Base-by-base conservation (phyloP, 2,797 vertebrate genomes). In the Limosa lapponica region DNA sequence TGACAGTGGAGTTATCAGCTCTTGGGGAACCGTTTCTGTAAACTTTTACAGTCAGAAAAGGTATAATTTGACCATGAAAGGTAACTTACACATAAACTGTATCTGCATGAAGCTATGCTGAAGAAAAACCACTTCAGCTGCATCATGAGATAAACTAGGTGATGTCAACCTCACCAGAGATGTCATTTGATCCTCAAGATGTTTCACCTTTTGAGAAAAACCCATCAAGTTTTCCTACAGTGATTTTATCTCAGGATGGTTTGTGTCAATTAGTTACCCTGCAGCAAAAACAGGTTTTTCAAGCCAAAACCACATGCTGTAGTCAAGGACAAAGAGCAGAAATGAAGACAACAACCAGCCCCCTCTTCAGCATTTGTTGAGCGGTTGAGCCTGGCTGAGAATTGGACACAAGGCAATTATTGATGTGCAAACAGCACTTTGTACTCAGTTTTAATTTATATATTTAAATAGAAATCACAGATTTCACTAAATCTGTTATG, bases 391-490 rank as follows among this genome's bases (percentile, higher is more conserved):
- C 41, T 43, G 43, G 43, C 58, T 85, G 71, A 67, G 41, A 32
- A 52, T 22, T 0, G 1, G 67, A 79, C 55, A 87, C 59, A 67
- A 89, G 19, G 87, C 65, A 91, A 89, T 80, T 91, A 92, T 7
- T 87, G 48, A 85, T 70, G 57, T 80, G 84, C 71, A 91, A 95
- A 95, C 39, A 87, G 55, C 67, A 66, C 59, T 96, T 58, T 84
- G 55, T 51, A 79, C 78, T 57, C 46, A 27, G 36, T 64, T 93
- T 89, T 81, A 67, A 93, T 92, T 77, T 77, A 90, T 79, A 39
- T 87, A 95, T 89, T 95, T 92, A 89, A 96, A 93, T 39, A 92
- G 78, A 87, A 70, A 91, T 64, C 43, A 86, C 32, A 65, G 36
- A 89, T 69, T 79, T 67, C 23, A 70, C 72, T 87, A 93, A 93